Base-by-base conservation (phyloP, 2,113 vertebrate genomes). In the Neomonachus schauinslandi region DNA sequence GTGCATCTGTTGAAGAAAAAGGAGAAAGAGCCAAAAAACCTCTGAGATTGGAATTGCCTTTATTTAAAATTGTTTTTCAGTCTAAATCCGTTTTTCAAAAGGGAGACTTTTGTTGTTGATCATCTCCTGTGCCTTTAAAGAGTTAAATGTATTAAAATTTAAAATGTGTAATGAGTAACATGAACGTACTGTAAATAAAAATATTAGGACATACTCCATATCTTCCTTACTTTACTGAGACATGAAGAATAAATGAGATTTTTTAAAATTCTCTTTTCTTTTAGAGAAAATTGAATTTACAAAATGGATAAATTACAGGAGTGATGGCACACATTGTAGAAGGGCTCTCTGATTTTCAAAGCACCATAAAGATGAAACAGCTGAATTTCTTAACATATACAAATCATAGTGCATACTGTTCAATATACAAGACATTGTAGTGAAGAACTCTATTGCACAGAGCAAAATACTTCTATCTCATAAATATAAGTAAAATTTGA, bases 251-350 rank as follows among this genome's bases (percentile, higher is more conserved):
- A 94, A 85, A 39, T 39, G 49, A 36, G n/a, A 67, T 26, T 79
- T 63, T 22, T 28, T 5, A 14, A 63, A 36, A 77, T 28, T 33
- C 9, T 86, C 8, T 39, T 71, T 80, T 59, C 24, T 49, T 72
- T 90, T 74, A 83, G 71, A 91, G 51, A 81, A 96, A 95, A 83
- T 18, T 21, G 14, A 95, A 39, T 36, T 91, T 72, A 39, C 21
- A 65, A 89, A 82, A 94, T 21, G 80, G 49, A 51, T 33, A 88
- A 77, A 81, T 93, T 80, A 83, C 3, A 80, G 39, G 12, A 65
- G 15, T 57, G 19, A 72, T 42, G 33, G 46, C 8, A 67, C 12
- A 55, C 36, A 49, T 87, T 31, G 67, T 4, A n/a, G 31, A 90
- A 79, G 0, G 83, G 2, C 15, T 71, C 8, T 89, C 86, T 92